phyloP scores from a whole-genome alignment of 2,113 vertebrate species.

The Ictalurus furcatus region DNA sequence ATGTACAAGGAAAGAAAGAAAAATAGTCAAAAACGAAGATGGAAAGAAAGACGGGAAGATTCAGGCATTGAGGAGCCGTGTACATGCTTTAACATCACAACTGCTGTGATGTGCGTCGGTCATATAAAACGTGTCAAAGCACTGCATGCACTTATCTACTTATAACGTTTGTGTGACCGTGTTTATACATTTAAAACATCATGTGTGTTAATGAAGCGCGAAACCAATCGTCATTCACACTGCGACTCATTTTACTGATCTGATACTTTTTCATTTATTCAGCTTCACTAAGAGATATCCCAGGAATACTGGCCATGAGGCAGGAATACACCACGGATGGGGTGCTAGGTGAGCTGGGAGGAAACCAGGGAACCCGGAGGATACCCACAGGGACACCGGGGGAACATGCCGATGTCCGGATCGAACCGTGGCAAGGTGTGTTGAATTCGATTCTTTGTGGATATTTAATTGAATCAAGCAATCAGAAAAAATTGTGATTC shows the following conservation, averaged over 20 bases:
- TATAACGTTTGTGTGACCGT: not conserved
- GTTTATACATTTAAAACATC: constrained; percentile 7
- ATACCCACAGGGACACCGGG: not conserved
- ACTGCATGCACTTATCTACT: not conserved
- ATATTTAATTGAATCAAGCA: not conserved
- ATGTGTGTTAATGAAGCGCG: not conserved
- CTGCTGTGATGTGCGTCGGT: not conserved
- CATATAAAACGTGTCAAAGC: constrained; percentile 8
- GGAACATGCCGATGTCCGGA: not conserved
- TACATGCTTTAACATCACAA: not conserved
- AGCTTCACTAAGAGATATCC: not conserved
- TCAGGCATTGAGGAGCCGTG: not conserved
- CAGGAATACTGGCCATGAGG: not conserved
- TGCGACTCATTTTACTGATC: not conserved
- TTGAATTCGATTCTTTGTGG: not conserved
- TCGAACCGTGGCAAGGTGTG: not conserved
- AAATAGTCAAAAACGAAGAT: too few relatives aligned
- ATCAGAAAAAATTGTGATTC: not conserved
- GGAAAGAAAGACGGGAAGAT: too few relatives aligned
- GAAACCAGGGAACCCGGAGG: not conserved
- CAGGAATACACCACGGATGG: not conserved
- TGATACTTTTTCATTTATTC: not conserved
- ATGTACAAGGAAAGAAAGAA: too few relatives aligned
- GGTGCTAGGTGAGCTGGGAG: not conserved
- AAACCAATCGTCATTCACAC: too few relatives aligned